Base-by-base conservation (phyloP, 2,113 vertebrate species). In the Sapayoa aenigma region DNA sequence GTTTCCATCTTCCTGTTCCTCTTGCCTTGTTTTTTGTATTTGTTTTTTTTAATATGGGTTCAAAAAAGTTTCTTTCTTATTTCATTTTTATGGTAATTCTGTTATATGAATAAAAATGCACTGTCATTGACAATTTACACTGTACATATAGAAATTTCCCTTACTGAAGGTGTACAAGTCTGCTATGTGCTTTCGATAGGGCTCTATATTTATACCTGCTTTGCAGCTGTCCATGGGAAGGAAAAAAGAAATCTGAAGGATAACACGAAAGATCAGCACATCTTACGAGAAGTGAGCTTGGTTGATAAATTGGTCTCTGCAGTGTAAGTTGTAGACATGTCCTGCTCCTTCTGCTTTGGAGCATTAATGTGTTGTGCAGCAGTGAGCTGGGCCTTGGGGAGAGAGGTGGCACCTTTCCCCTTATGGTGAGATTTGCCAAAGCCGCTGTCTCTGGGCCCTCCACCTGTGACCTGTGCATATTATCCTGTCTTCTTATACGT, bases 391-490 rank as follows among this genome's bases (percentile, higher is more conserved):
- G 5, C 28, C 23, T 60, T 0, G 1, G 78, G 17, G 30, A 33
- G 22, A 41, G 8, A 6, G 5, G 21, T 55, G 46, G 18, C 47
- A 35, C 56, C 28, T 41, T 66, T 21, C 53, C 17, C 17, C 22
- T 39, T 28, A 5, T 0, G 1, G 30, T 41, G 69, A 47, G 31
- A 42, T 75, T 49, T 60, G n/a, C 9, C 25, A 13, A 16, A 75
- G 35, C 25, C 66, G n/a, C 22, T 50, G 9, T 27, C 50, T 47
- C 44, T 42, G 42, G 74, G 35, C 8, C 12, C n/a, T 56, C 18
- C 9, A 2, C 0, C 0, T 47, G 58, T 33, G 31, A 66, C 20
- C 19, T 55, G 9, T 67, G 17, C 20, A 2, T 56, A 11, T 66
- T 52, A 52, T 18, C 16, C 22, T 50, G 35, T 31, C 52, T 80